Evolutionary conservation across 2,797 vertebrate genomes (phyloP).

Genomic region (Fratercula arctica): DNA sequence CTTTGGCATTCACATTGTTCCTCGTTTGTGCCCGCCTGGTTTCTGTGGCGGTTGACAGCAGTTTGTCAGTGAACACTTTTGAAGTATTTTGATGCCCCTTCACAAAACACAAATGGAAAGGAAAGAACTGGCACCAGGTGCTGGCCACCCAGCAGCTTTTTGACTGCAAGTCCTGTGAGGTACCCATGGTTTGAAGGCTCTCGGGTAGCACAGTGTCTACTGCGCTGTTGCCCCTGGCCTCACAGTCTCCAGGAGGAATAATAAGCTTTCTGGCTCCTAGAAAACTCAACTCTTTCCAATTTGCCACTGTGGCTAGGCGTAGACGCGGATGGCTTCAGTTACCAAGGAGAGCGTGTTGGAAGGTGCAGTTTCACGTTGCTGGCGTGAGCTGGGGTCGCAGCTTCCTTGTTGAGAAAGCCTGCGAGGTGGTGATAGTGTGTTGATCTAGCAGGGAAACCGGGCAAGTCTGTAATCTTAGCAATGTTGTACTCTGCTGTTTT

Average conservation of each 20-base stretch:
- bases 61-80: fast-evolving
- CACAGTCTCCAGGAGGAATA: not conserved
- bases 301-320: not conserved
- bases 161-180: not conserved
- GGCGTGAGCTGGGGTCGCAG: not conserved
- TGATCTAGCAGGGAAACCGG: fast-evolving
- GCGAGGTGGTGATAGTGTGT: fast-evolving
- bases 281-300: not conserved
- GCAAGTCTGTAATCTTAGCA: not conserved
- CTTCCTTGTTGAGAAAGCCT: not conserved
- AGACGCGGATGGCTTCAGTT: not conserved
- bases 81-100: not conserved
- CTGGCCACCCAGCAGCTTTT: not conserved
- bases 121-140: not conserved
- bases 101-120: fast-evolving
- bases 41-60: not conserved
- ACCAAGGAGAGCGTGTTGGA: not conserved
- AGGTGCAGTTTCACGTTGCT: fast-evolving
- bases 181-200: not conserved
- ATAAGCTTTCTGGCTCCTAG: not conserved
- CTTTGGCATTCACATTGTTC: not conserved
- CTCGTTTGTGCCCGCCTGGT: fast-evolving
- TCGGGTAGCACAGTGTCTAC: not conserved
- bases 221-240: not conserved
- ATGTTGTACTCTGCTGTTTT: not conserved